These are phyloP conservation scores for Tortrix viridana DNA, from an alignment of 2,888 invertebrate genomes.

Conservation along the genomic window DNA sequence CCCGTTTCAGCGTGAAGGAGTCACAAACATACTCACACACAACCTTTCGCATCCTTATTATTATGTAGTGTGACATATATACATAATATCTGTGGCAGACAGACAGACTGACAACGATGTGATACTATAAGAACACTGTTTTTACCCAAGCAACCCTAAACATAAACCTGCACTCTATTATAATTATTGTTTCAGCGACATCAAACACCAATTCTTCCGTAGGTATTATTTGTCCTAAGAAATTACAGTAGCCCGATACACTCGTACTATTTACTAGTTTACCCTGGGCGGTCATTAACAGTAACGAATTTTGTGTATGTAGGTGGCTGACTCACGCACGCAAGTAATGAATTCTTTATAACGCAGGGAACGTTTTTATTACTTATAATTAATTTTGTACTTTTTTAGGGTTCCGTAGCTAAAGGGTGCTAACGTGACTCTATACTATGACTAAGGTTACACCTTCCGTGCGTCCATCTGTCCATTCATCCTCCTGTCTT, in stretches of 20 bases:
- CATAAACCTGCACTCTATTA: slow-evolving; percentile 47
- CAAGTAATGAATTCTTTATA: slow-evolving; percentile 52
- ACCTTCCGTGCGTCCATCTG: no score
- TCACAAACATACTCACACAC: no score
- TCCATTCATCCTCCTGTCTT: no score
- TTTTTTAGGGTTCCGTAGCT: slow-evolving; percentile 2
- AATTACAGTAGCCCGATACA: slow-evolving; percentile 62
- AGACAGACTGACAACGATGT: no score
- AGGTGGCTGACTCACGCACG: slow-evolving; percentile 56
- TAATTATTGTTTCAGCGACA: slow-evolving; percentile 42
- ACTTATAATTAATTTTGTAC: slow-evolving; percentile 49
- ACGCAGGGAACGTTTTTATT: slow-evolving; percentile 48
- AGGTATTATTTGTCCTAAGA: slow-evolving; percentile 51
- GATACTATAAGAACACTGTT: no score
- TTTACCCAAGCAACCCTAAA: neutral
- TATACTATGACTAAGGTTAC: neutral
- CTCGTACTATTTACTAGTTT: slow-evolving; percentile 65
- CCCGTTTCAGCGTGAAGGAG: no score
- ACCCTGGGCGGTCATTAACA: slow-evolving; percentile 60
- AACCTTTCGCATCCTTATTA: no score
- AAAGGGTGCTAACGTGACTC: neutral
- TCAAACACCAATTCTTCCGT: slow-evolving; percentile 45
- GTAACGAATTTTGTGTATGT: slow-evolving; percentile 61
- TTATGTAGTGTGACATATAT: no score
- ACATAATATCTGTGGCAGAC: no score